Evolutionary conservation across 2,113 vertebrate species (phyloP), one percentile per base, ranked within the genome.

Genomic region (Sclerurus mexicanus): DNA sequence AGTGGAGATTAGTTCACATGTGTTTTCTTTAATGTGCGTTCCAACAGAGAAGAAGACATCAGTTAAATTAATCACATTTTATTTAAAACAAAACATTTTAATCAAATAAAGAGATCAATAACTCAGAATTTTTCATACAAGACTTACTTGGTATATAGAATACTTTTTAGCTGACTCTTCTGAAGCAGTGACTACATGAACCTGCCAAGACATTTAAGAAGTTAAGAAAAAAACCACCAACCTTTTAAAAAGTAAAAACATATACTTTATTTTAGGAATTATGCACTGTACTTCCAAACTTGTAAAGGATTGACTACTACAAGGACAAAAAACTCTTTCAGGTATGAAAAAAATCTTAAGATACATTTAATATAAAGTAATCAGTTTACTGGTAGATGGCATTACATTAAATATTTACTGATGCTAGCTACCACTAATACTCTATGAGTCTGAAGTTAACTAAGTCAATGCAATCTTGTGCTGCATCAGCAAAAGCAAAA

Each of bases 131-230:
- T 85, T 89, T 87, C 30, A 68, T 17, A 58, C 10, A 92, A 46
- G 47, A 95, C 92, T 97, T 98, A 98, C 98, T 90, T 98, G 98
- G 77, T 96, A 89, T 77, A 98, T 96, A 74, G 94, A 79, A 60
- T 98, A 98, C 39, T 73, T 95, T 46, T 90, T 88, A 68, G 95
- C 82, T 30, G 85, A 93, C 89, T 97, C 98, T 87, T 98, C 98
- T 87, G 94, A 53, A 87, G 96, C 56, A 33, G 98, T 98, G 79
- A 98, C 98, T 74, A 98, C 53, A 39, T 98, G 98, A 93, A 98
- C 96, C 98, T 98, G 60, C 78, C 58, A 97, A 96, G 75, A 97
- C 11, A 79, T 67, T 49, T 23, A 88, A 90, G 28, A 87, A 89
- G 73, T 47, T 44, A 79, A 67, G 6, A 58, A 47, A 87, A 47